Evolutionary conservation across 2,888 invertebrate species (phyloP).

Genomic region (Trissoscelio sp.): DNA sequence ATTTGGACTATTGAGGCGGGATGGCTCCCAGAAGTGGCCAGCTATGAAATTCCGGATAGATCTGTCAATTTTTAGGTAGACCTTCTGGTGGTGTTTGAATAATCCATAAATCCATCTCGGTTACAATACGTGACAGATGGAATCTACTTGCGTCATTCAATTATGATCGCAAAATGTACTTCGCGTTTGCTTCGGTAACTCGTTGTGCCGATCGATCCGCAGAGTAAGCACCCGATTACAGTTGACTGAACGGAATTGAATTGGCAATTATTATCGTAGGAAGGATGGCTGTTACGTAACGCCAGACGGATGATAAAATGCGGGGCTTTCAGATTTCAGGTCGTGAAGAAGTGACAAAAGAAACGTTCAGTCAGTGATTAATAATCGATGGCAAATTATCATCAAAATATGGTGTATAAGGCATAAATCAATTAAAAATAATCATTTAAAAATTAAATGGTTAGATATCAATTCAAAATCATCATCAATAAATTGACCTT

Average conservation of each 20-base stretch:
- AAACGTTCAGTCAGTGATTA: not conserved
- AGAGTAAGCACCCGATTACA: slow-evolving; percentile 66
- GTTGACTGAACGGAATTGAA: slow-evolving; percentile 69
- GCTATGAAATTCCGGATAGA: not conserved
- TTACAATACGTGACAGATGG: slow-evolving; percentile 42
- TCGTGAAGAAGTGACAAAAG: not conserved
- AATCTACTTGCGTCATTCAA: slow-evolving; percentile 59
- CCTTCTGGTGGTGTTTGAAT: slow-evolving; percentile 8
- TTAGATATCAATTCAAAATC: too few species aligned
- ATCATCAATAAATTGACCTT: too few species aligned
- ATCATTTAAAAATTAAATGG: too few species aligned
- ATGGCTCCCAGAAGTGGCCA: slow-evolving; percentile 9
- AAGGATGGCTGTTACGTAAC: slow-evolving; percentile 46
- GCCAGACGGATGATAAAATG: slow-evolving; percentile 35
- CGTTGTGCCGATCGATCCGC: slow-evolving; percentile 55
- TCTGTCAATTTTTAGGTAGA: slow-evolving; percentile 22
- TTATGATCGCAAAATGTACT: slow-evolving; percentile 55
- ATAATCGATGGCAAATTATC: not conserved
- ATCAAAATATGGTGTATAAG: too few species aligned
- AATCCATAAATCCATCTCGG: slow-evolving; percentile 40
- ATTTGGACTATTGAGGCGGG: not conserved
- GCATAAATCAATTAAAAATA: too few species aligned
- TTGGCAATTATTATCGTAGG: slow-evolving; percentile 71
- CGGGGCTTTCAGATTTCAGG: slow-evolving; percentile 19
- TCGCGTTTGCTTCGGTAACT: slow-evolving; percentile 52